phyloP scores from a whole-genome alignment of 2,888 invertebrate genomes.

The Abscondita cerata region DNA sequence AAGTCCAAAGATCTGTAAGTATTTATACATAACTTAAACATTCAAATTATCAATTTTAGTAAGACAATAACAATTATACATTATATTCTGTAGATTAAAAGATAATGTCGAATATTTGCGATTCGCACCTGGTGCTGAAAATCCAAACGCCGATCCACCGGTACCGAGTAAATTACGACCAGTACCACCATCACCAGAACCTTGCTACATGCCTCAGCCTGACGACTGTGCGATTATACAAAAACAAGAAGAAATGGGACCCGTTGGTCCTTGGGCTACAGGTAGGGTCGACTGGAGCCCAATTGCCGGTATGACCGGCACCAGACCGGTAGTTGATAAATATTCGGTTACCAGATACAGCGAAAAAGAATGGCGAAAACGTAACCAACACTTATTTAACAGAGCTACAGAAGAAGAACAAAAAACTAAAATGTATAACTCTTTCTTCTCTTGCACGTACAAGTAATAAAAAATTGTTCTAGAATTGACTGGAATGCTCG shows the following conservation, averaged over 20 bases:
- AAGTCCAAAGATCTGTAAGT: no score
- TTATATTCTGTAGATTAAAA: no score
- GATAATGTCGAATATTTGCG: neutral
- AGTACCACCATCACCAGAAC: slow-evolving; percentile 43
- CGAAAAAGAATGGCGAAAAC: slow-evolving; percentile 72
- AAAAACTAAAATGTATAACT: slow-evolving; percentile 50
- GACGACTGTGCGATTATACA: slow-evolving; percentile 59
- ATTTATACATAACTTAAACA: no score
- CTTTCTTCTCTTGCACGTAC: neutral
- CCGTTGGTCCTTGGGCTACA: slow-evolving; percentile 71
- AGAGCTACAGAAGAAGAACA: slow-evolving; percentile 48
- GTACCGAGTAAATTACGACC: slow-evolving; percentile 29
- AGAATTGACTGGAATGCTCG: slow-evolving; percentile 68
- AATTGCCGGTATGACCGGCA: slow-evolving; percentile 72
- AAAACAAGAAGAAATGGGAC: slow-evolving; percentile 59
- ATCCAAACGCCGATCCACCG: slow-evolving; percentile 29
- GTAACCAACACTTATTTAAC: slow-evolving; percentile 55
- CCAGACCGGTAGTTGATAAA: slow-evolving; percentile 76
- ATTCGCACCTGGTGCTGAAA: neutral
- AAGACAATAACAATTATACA: no score
- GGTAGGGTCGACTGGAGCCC: slow-evolving; percentile 79
- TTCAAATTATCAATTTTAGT: no score
- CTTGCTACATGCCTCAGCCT: slow-evolving; percentile 66
- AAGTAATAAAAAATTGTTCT: neutral
- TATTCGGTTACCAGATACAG: slow-evolving; percentile 78